phyloP scores from a whole-genome alignment of 2,888 invertebrate species.

The Caenorhabditis sp. region DNA sequence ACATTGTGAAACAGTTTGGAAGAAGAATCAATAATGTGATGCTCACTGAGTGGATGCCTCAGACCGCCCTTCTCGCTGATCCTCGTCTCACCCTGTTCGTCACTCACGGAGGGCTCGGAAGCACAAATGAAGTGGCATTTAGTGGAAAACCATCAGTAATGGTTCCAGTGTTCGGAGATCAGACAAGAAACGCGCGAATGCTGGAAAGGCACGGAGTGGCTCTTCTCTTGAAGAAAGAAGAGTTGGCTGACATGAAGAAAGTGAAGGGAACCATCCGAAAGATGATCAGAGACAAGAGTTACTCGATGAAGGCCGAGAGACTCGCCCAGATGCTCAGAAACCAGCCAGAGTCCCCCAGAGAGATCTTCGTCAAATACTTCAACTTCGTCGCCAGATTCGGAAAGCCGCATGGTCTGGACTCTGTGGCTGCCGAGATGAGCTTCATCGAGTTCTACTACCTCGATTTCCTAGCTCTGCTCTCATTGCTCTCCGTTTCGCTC shows the following conservation, averaged over 20 bases:
- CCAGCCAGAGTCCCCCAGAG: slow-evolving; percentile 53
- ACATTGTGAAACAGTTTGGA: slow-evolving; percentile 47
- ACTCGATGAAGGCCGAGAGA: slow-evolving; percentile 42
- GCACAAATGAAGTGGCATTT: slow-evolving; percentile 65
- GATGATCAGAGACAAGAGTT: slow-evolving; percentile 55
- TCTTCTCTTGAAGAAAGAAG: slow-evolving; percentile 54
- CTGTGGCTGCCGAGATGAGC: slow-evolving; percentile 44
- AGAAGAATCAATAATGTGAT: slow-evolving; percentile 65
- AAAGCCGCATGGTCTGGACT: slow-evolving; percentile 52
- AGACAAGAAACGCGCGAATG: slow-evolving; percentile 60
- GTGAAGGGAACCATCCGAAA: slow-evolving; percentile 28
- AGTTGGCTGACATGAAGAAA: slow-evolving; percentile 37
- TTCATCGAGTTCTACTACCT: slow-evolving; percentile 52
- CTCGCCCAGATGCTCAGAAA: slow-evolving; percentile 44
- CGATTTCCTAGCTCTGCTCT: slow-evolving; percentile 23
- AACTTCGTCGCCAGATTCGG: slow-evolving; percentile 59
- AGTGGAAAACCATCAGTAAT: slow-evolving; percentile 58
- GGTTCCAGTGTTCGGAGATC: slow-evolving; percentile 69
- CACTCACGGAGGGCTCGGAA: slow-evolving; percentile 67
- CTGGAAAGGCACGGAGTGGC: slow-evolving; percentile 63
- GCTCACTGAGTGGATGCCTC: slow-evolving; percentile 72
- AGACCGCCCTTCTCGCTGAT: slow-evolving; percentile 62
- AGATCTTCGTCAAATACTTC: slow-evolving; percentile 53
- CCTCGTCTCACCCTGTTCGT: slow-evolving; percentile 62
- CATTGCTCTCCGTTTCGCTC: slow-evolving; percentile 14